Percentiles rank a stretch among this genome's conserved stretches.
These are phyloP conservation scores for Cryptocephalus moraei DNA, from an alignment of 2,888 invertebrate genomes.

Conservation along the genomic window DNA sequence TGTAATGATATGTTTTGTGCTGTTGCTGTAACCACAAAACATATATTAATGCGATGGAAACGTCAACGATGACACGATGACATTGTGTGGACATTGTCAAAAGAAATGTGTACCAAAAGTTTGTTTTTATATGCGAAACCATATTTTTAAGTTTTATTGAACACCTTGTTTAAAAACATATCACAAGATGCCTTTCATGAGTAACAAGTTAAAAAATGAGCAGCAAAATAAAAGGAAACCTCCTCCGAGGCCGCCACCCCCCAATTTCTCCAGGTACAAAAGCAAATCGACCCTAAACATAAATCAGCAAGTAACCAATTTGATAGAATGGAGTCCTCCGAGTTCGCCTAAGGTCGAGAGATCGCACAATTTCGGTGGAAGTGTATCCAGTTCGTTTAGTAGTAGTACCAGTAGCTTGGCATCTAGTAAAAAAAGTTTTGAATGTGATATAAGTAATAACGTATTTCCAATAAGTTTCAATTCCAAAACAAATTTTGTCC, in stretches of 20 bases:
- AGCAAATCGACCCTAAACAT: slow-evolving; percentile 33
- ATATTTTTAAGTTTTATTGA: too few relatives aligned
- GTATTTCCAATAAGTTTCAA: slow-evolving; percentile 24
- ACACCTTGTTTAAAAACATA: neutral
- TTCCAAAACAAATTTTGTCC: neutral
- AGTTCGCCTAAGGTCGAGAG: slow-evolving; percentile 33
- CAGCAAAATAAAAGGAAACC: slow-evolving; percentile 51
- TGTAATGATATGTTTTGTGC: too few relatives aligned
- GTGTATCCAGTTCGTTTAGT: slow-evolving; percentile 35
- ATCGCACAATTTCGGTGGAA: slow-evolving; percentile 29
- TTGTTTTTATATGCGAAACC: too few relatives aligned
- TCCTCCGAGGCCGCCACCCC: slow-evolving; percentile 63
- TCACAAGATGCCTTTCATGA: slow-evolving; percentile 14
- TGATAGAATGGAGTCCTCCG: slow-evolving; percentile 45
- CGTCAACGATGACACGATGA: too few relatives aligned
- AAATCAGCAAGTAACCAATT: slow-evolving; percentile 31
- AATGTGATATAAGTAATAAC: slow-evolving; percentile 46
- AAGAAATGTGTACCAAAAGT: too few relatives aligned
- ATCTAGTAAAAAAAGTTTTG: slow-evolving; percentile 75
- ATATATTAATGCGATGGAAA: too few relatives aligned
- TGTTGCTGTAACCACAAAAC: too few relatives aligned
- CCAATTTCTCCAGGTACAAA: slow-evolving; percentile 38
- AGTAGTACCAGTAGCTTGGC: slow-evolving; percentile 44
- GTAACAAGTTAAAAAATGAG: slow-evolving; percentile 10
- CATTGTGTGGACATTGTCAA: too few relatives aligned